A percentile compares a stretch with the other conserved stretches of the same genome.
Conservation (phyloP, 2,113 vertebrate species). For the Pelecanus crispus region DNA sequence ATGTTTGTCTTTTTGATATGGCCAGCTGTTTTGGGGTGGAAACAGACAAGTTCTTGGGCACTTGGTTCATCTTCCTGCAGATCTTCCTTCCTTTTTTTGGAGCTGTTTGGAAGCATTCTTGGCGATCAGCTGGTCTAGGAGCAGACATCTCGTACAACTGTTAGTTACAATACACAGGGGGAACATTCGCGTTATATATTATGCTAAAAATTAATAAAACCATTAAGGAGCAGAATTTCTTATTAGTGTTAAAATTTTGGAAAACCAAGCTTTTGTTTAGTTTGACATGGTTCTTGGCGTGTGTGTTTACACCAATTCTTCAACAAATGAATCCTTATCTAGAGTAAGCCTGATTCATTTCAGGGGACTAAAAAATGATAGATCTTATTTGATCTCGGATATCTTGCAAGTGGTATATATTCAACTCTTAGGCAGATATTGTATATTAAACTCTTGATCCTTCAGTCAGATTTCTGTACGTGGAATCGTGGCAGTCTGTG, state of each 20-base stretch:
- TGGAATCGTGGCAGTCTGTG: background rate
- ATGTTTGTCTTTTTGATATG: background rate
- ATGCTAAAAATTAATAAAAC: background rate
- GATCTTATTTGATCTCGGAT: background rate
- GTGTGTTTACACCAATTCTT: background rate
- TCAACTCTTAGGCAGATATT: background rate
- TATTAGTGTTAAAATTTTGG: background rate
- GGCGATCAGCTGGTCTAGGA: background rate
- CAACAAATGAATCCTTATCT: background rate
- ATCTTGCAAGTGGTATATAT: background rate
- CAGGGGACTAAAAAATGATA: background rate
- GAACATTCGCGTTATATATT: background rate
- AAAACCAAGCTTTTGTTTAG: background rate
- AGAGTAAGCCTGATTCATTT: background rate
- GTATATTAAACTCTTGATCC: background rate
- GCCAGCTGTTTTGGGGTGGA: background rate
- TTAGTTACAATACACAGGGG: background rate
- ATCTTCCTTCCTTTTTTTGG: background rate
- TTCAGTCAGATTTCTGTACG: background rate
- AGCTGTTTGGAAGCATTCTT: background rate
- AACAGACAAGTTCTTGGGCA: background rate
- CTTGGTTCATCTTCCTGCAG: background rate
- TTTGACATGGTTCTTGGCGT: rapidly evolving
- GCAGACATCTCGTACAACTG: background rate
- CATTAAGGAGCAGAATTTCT: background rate